Conservation (phyloP, 2,797 vertebrate species). For the Nasua narica region DNA sequence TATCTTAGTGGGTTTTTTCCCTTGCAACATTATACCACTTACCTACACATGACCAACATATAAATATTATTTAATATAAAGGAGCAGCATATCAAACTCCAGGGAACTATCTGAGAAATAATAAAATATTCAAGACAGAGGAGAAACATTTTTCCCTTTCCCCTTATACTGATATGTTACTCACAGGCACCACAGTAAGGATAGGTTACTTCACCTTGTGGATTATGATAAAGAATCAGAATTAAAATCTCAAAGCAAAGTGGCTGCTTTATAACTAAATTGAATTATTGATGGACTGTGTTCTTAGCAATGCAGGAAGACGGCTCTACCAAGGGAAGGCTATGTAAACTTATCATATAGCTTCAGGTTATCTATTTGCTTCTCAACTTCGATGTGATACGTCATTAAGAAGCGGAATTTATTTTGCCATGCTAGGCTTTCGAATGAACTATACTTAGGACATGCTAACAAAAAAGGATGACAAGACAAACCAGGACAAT, state of each 20-base stretch:
- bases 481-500: not conserved
- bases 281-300: not conserved
- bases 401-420: conserved; percentile 34
- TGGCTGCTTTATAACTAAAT: conserved; percentile 10
- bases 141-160: not conserved
- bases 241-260: conserved; percentile 44
- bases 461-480: not conserved
- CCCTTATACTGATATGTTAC: not conserved
- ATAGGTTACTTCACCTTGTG: not conserved
- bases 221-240: conserved; percentile 11
- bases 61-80: not conserved
- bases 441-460: not conserved
- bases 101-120: conserved; percentile 8
- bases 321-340: not conserved
- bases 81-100: not conserved
- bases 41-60: not conserved
- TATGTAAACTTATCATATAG: not conserved
- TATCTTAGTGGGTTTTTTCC: not conserved
- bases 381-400: not conserved
- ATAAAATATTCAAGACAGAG: not conserved
- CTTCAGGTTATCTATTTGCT: conserved; percentile 21
- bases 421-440: not conserved
- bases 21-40: not conserved
- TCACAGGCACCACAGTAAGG: not conserved
- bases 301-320: not conserved